Evolutionary conservation across 2,113 vertebrate species (phyloP), one percentile per base, ranked within the genome.

Genomic region (Sturnus vulgaris): DNA sequence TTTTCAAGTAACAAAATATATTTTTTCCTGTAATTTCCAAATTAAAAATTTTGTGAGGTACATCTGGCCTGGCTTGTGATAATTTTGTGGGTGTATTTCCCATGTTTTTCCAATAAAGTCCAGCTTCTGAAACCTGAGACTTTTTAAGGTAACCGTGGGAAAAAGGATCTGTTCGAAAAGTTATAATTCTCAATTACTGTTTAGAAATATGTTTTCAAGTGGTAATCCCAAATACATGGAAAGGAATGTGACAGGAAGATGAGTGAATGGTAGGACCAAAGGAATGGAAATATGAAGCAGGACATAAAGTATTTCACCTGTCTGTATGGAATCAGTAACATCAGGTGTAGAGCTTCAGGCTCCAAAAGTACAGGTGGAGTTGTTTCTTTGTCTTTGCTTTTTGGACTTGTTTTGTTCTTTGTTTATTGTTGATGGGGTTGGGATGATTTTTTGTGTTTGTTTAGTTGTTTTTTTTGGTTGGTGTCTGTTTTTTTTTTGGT

Each of bases 351-450:
- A 68, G 37, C 7, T 87, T 53, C 31, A 82, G 17, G 9, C 25
- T 60, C 19, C n/a, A 59, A 42, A 76, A 72, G 13, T 22, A 33
- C 18, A 27, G 7, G 3, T 13, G 0, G 4, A 6, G 4, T 7
- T 47, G 10, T 10, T 15, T 22, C 4, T 78, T 83, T 59, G 47
- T 5, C 1, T 42, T 57, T 59, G 5, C 1, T 2, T 75, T 81
- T 42, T n/a, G 1, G 2, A 25, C 60, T 47, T 71, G 5, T 31
- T 53, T 50, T 63, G 10, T 55, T 37, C 3, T 31, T 44, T 63
- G 20, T 4, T 35, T 23, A 1, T 10, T 64, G 21, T 44, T 24
- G 1, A 22, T 4, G 8, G 12, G 5, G 0, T 7, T 22, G 53
- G 15, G 23, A 17, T 25, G 14, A 31, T 25, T 60, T 46, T 59